Conservation (phyloP, 1,140 invertebrate genomes). For the Phortica variegata region DNA sequence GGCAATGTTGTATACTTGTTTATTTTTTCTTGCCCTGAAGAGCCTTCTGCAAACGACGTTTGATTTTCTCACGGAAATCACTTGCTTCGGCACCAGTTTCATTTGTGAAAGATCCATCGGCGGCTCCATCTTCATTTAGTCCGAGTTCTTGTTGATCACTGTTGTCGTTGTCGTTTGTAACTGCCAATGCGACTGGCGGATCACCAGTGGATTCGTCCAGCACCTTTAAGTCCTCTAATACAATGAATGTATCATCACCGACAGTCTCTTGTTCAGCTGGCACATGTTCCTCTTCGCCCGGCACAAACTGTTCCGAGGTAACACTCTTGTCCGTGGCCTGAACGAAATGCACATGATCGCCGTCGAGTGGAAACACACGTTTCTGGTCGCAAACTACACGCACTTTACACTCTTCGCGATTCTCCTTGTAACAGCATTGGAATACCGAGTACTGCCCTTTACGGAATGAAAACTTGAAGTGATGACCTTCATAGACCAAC, state of each 20-base stretch:
- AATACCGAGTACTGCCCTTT: conserved; percentile 47
- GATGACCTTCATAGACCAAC: conserved; percentile 43
- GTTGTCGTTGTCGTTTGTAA: no score
- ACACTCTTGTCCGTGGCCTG: conserved; percentile 51
- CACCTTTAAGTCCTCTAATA: neutral
- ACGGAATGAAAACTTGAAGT: conserved; percentile 49
- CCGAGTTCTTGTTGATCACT: neutral
- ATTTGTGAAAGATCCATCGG: neutral
- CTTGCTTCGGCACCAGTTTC: conserved; percentile 15
- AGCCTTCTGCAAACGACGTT: conserved; percentile 43
- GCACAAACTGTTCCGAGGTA: conserved; percentile 42
- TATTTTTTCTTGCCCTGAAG: conserved; percentile 49
- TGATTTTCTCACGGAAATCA: conserved; percentile 53
- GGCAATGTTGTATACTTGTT: no score
- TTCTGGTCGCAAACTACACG: conserved; percentile 51
- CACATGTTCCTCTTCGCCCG: conserved; percentile 20
- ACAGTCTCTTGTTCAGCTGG: conserved; percentile 11
- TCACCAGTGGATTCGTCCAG: neutral
- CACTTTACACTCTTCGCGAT: conserved; percentile 46
- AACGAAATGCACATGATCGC: conserved; percentile 47
- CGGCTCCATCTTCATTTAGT: neutral
- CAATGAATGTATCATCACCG: conserved; percentile 2
- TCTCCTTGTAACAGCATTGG: conserved; percentile 51
- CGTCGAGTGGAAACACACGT: conserved; percentile 45
- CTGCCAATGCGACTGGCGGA: no score